A percentile compares a stretch with the other conserved stretches of the same genome.
Conservation (phyloP, 2,888 invertebrate genomes). For the Hofmannophila pseudospretella region DNA sequence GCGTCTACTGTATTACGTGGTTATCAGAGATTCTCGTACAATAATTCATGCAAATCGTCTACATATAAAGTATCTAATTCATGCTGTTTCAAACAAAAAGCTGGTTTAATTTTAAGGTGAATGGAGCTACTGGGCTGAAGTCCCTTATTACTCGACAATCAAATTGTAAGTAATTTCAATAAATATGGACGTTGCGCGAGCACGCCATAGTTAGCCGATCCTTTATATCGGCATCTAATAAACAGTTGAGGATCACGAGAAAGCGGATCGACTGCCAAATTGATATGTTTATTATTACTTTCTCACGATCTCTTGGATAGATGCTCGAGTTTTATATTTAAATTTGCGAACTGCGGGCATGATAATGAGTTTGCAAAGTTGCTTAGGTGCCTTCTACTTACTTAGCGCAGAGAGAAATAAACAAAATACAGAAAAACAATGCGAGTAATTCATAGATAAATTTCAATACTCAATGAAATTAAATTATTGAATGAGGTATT, state of each 20-base stretch:
- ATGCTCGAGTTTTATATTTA: conserved; percentile 9
- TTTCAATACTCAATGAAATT: no score
- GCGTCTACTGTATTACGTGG: conserved; percentile 6
- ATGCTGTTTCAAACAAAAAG: conserved; percentile 57
- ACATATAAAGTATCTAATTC: conserved; percentile 64
- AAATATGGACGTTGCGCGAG: conserved; percentile 59
- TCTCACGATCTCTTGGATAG: conserved; percentile 65
- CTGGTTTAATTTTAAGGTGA: conserved; percentile 57
- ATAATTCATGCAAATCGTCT: conserved; percentile 28
- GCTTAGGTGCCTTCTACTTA: no score
- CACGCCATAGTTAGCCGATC: conserved; percentile 51
- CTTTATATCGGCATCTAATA: conserved; percentile 70
- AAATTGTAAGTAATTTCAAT: conserved; percentile 76
- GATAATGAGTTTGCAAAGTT: no score
- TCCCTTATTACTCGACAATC: conserved; percentile 68
- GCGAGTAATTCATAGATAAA: no score
- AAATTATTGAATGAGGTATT: no score
- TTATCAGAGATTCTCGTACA: conserved; percentile 4
- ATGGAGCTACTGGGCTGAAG: conserved; percentile 58
- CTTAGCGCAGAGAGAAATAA: no score
- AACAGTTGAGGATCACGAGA: conserved; percentile 73
- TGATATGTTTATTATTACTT: conserved; percentile 76
- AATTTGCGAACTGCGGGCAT: not conserved
- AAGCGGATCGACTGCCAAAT: conserved; percentile 67
- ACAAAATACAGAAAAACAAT: no score